Evolutionary conservation across 2,113 vertebrate species (phyloP), one percentile per base, ranked within the genome.

Genomic region (Eretmodus cyanostictus): DNA sequence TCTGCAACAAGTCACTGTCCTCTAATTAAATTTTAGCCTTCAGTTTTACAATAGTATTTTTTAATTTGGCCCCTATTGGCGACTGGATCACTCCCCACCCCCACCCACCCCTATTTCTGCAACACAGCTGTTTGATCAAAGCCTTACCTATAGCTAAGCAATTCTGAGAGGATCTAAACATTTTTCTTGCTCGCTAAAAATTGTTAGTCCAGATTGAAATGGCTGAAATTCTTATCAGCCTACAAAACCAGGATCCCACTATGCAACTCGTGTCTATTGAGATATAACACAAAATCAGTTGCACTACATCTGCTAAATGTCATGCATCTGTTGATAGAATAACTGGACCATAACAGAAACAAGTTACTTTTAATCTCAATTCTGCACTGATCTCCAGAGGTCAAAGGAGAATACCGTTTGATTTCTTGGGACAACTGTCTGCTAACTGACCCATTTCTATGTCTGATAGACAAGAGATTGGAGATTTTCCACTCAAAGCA

Each of bases 361-460:
- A 49, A 82, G 22, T 86, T 88, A 9, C 59, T 49, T 84, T 63
- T 87, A 87, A 91, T 86, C 85, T 79, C 61, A 73, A 63, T 76
- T 89, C 57, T 27, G 57, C 38, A 49, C 78, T 87, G 82, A 90
- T 86, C 88, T 92, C 47, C 9, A 71, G 76, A 87, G 88, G 88
- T 91, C 86, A 92, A 88, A 89, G 49, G 79, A 86, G 82, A 81
- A 79, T 80, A 71, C 49, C 61, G 2, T 4, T 4, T 49, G 38
- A 82, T 82, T 88, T 84, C 80, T 86, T 73, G 40, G 2, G 29
- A 85, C 16, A 7, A 49, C 14, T 83, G 87, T 83, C 84, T 84
- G 16, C 63, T 53, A 84, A 57, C 27, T 24, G 57, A 84, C 59
- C 24, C 9, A 22, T 86, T 79, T 59, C 24, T 24, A 34, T 38